A percentile compares a stretch with the other conserved stretches of the same genome.
phyloP scores from a whole-genome alignment of 2,797 vertebrate genomes.

The Rallus crepitans region DNA sequence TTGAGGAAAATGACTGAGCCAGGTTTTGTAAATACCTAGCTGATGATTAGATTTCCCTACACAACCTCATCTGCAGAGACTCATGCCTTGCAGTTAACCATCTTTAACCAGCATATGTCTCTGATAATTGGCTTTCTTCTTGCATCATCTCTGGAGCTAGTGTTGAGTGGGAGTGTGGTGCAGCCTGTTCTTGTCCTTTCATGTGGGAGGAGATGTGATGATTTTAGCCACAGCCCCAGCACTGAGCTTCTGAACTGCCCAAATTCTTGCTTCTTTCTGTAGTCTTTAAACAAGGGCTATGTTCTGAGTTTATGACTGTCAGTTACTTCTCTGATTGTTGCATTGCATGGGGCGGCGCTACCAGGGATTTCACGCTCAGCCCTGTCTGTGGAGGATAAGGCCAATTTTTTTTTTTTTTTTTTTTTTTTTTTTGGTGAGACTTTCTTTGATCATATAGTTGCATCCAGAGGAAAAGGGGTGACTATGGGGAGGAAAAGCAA shows the following conservation, averaged over 20 bases:
- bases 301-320: neutral
- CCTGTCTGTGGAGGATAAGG: neutral
- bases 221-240: constrained; percentile 8
- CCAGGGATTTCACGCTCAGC: neutral
- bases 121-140: constrained; percentile 52
- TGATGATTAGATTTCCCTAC: constrained; percentile 20
- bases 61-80: neutral
- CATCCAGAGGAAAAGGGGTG: neutral
- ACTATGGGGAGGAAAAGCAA: neutral
- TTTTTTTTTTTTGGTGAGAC: neutral
- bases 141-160: neutral
- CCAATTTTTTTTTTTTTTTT: neutral
- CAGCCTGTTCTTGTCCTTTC: constrained; percentile 30
- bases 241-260: neutral
- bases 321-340: neutral
- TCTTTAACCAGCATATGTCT: constrained; percentile 22
- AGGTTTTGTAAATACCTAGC: constrained; percentile 47
- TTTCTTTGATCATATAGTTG: neutral
- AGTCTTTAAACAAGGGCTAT: neutral
- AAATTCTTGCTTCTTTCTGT: neutral
- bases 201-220: neutral
- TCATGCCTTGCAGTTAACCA: neutral
- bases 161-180: neutral
- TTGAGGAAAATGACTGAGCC: constrained; percentile 17
- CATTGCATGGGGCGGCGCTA: neutral